Conservation (phyloP, 2,113 vertebrate genomes). For the Todiramphus chloris region DNA sequence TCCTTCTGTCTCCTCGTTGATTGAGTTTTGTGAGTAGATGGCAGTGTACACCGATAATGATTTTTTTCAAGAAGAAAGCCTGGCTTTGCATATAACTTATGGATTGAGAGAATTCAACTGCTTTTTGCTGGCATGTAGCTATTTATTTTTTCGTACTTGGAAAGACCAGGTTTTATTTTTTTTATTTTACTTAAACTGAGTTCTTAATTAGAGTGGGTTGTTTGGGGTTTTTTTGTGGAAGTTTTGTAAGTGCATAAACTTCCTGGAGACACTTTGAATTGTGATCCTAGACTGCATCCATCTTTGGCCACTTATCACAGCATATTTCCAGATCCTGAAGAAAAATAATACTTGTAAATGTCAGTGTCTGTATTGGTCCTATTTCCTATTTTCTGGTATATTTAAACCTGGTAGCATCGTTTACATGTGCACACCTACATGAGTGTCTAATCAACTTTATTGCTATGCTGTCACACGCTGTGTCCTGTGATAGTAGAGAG, state of each 20-base stretch:
- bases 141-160: background rate
- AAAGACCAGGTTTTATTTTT: background rate
- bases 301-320: background rate
- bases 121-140: background rate
- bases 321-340: background rate
- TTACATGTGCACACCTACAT: background rate
- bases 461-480: background rate
- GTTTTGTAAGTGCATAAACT: background rate
- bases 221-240: background rate
- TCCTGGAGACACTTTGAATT: background rate
- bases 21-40: background rate
- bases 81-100: background rate
- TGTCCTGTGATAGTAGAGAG: background rate
- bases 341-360: background rate
- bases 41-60: background rate
- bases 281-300: background rate
- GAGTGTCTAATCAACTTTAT: background rate
- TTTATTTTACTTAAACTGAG: background rate
- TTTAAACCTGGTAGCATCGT: background rate
- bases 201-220: background rate
- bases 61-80: background rate
- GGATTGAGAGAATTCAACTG: background rate
- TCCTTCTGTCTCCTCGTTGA: background rate
- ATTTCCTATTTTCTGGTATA: background rate
- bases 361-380: background rate